phyloP scores from a whole-genome alignment of 2,113 vertebrate species.

The Telmatochromis brachygnathus region DNA sequence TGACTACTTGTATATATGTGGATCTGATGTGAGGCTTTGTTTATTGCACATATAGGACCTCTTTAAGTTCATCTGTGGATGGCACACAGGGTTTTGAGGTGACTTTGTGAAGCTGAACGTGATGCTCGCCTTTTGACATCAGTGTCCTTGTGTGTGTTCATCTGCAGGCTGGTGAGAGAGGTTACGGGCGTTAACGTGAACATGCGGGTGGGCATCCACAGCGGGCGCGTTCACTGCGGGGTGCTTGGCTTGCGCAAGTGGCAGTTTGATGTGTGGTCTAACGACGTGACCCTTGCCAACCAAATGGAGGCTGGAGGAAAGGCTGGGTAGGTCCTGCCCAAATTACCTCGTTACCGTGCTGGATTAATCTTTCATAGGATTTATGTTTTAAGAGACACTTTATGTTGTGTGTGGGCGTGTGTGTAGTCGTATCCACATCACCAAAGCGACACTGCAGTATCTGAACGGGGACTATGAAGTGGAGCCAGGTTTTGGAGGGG shows the following conservation, averaged over 20 bases:
- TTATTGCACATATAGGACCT: not conserved
- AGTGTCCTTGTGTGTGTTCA: not conserved
- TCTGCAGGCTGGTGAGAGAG: slow-evolving; percentile 86
- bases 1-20: not conserved
- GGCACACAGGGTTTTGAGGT: not conserved
- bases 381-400: not conserved
- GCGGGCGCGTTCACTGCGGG: slow-evolving; percentile 89
- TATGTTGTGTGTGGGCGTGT: not conserved
- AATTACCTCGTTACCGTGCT: not conserved
- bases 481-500: slow-evolving; percentile 85
- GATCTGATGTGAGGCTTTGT: not conserved
- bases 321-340: slow-evolving; percentile 75
- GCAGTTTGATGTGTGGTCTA: slow-evolving; percentile 98
- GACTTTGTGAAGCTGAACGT: not conserved
- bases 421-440: slow-evolving; percentile 91
- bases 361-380: not conserved
- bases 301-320: slow-evolving; percentile 94
- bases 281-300: slow-evolving; percentile 92
- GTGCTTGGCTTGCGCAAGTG: slow-evolving; percentile 93
- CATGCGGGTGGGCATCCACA: slow-evolving; percentile 97
- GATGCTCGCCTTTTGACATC: not conserved
- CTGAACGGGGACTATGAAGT: slow-evolving; percentile 94
- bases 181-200: slow-evolving; percentile 95
- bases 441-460: slow-evolving; percentile 89
- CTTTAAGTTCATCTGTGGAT: not conserved